Percentiles rank a stretch among this genome's conserved stretches.
These are phyloP conservation scores for Chaetodon auriga DNA, from an alignment of 2,113 vertebrate species.

Conservation along the genomic window DNA sequence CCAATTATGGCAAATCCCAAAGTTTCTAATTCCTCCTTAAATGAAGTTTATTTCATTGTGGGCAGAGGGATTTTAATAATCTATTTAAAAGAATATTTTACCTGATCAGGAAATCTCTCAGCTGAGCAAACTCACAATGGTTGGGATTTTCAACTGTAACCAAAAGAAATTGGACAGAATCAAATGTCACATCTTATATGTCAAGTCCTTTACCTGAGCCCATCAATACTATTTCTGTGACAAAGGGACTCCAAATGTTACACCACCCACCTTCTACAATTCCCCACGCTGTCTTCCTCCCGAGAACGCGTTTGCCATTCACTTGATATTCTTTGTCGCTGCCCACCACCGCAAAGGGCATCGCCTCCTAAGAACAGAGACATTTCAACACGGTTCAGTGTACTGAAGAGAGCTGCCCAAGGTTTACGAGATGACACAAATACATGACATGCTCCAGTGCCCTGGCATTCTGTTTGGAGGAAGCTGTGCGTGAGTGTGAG, in stretches of 20 bases:
- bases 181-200: background rate
- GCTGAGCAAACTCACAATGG: slow-evolving; percentile 97
- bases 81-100: slow-evolving; percentile 66
- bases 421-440: slow-evolving; percentile 42
- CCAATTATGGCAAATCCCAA: background rate
- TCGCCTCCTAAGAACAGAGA: slow-evolving; percentile 88
- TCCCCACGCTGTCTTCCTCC: slow-evolving; percentile 97
- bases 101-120: slow-evolving; percentile 98
- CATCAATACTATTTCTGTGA: background rate
- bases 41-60: background rate
- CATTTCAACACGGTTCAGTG: slow-evolving; percentile 11
- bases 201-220: background rate
- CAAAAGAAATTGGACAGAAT: slow-evolving; percentile 59
- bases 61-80: background rate
- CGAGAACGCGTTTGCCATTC: slow-evolving; percentile 94
- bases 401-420: background rate
- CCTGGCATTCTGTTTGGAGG: slow-evolving; percentile 29
- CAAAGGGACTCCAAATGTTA: background rate
- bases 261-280: slow-evolving; percentile 93
- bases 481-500: background rate
- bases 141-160: slow-evolving; percentile 94
- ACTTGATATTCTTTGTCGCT: slow-evolving; percentile 99
- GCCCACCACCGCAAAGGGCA: slow-evolving; percentile 98
- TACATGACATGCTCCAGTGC: slow-evolving; percentile 27
- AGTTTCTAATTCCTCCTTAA: background rate